Conservation (phyloP, 2,113 vertebrate species). For the Falcunculus frontatus region DNA sequence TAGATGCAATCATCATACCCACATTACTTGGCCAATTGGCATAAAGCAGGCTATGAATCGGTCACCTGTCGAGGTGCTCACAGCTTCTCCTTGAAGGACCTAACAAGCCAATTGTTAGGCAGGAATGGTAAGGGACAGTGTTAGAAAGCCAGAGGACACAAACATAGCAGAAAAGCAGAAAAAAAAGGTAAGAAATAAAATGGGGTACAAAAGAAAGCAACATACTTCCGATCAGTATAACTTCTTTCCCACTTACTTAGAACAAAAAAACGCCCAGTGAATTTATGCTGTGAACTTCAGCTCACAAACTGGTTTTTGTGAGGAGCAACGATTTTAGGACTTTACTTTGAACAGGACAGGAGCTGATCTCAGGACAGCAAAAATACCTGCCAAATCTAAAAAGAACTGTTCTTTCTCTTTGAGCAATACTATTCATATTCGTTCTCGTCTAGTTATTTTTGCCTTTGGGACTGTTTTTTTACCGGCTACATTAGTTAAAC, state of each 20-base stretch:
- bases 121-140: background rate
- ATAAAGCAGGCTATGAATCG: background rate
- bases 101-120: background rate
- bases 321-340: background rate
- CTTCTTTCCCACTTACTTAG: background rate
- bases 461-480: background rate
- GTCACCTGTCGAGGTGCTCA: background rate
- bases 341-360: background rate
- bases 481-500: background rate
- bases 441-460: background rate
- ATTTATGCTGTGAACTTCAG: background rate
- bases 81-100: background rate
- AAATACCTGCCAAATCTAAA: background rate
- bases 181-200: background rate
- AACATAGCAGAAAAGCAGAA: fast-evolving
- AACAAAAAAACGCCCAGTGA: background rate
- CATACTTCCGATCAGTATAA: background rate
- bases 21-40: background rate
- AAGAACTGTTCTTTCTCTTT: background rate
- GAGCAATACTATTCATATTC: background rate
- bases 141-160: background rate
- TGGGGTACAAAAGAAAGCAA: background rate
- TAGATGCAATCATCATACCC: background rate
- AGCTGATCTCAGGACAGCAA: background rate
- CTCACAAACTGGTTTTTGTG: background rate